A percentile compares a stretch with the other conserved stretches of the same genome.
Conservation (phyloP, 2,797 vertebrate species). For the Pelochelys cantorii region DNA sequence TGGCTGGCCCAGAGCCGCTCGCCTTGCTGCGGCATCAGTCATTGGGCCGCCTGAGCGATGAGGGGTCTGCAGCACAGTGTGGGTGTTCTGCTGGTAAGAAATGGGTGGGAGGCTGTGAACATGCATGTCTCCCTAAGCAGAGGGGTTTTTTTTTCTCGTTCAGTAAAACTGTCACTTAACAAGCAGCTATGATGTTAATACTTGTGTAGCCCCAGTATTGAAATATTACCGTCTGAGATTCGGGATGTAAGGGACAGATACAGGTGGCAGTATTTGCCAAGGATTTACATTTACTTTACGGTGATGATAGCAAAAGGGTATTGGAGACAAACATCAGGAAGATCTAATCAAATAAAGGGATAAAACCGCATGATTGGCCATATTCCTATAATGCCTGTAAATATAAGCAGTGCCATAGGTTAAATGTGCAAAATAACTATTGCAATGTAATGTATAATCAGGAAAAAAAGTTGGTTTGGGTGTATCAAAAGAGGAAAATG, state of each 20-base stretch:
- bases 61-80: background rate
- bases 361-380: no score
- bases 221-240: background rate
- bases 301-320: background rate
- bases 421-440: background rate
- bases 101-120: no score
- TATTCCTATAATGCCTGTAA: fast-evolving
- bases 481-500: background rate
- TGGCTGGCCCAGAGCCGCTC: no score
- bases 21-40: background rate
- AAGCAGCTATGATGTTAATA: no score
- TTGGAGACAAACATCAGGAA: background rate
- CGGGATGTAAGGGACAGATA: no score
- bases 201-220: no score
- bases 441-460: background rate
- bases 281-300: background rate
- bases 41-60: background rate
- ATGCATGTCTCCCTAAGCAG: background rate
- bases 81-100: no score
- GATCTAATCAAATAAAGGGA: background rate
- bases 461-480: fast-evolving
- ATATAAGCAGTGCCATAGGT: fast-evolving
- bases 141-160: background rate
- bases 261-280: background rate
- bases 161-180: no score